phyloP scores from a whole-genome alignment of 2,797 vertebrate genomes.

The Okamejei kenojei region DNA sequence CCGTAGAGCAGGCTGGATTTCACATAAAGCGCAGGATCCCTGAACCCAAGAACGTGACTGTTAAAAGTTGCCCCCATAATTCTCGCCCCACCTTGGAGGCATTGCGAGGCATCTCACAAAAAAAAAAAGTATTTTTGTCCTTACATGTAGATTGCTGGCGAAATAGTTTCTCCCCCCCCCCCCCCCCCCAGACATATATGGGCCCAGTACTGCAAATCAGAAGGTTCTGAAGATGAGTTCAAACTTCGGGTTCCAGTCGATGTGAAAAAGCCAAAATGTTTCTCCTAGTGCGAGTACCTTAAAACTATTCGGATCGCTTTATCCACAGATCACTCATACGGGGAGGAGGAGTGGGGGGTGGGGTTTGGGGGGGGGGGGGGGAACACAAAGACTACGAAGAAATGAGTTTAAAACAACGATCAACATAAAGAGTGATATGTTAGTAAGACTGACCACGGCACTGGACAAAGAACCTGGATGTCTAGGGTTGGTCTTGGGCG shows the following conservation, averaged over 20 bases:
- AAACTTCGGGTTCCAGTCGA: background rate
- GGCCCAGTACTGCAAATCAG: too few relatives aligned
- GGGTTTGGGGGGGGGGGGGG: too few relatives aligned
- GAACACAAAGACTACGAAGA: slow-evolving; percentile 22
- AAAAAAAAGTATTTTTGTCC: background rate
- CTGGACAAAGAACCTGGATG: slow-evolving; percentile 26
- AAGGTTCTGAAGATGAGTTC: background rate
- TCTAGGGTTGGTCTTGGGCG: too few relatives aligned
- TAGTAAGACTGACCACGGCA: background rate
- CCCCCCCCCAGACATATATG: too few relatives aligned
- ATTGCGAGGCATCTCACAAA: background rate
- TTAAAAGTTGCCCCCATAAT: background rate
- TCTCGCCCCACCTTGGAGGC: background rate
- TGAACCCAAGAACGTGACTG: background rate
- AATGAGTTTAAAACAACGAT: background rate
- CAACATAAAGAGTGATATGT: background rate
- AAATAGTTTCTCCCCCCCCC: background rate
- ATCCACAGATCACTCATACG: background rate
- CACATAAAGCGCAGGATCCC: background rate
- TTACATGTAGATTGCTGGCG: background rate
- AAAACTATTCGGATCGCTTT: background rate
- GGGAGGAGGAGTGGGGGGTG: background rate
- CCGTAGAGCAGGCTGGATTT: background rate
- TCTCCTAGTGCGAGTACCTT: background rate
- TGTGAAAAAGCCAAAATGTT: background rate